These are phyloP conservation scores for Clistopyga incitator DNA, from an alignment of 2,888 invertebrate species.

Conservation along the genomic window DNA sequence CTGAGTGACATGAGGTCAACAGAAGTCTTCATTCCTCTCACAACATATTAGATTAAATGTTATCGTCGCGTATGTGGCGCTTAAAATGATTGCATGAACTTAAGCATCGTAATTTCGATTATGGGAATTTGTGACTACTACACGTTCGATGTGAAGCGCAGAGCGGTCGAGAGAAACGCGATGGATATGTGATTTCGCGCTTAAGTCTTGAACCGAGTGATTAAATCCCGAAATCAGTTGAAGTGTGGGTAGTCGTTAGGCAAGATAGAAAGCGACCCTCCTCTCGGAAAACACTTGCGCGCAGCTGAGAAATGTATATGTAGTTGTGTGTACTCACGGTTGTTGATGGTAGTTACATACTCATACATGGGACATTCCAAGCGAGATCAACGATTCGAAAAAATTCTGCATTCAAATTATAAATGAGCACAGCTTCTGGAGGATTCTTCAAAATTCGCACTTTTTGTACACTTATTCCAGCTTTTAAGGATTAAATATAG, in stretches of 20 bases:
- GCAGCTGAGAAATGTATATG: neutral
- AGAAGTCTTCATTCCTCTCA: neutral
- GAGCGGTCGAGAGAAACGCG: conserved; percentile 8
- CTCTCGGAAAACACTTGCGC: neutral
- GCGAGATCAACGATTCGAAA: neutral
- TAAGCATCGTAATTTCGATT: neutral
- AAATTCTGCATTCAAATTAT: neutral
- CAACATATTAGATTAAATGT: neutral
- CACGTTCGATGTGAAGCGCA: neutral
- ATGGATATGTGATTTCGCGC: conserved; percentile 31
- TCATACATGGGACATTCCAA: neutral
- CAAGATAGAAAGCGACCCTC: conserved; percentile 1
- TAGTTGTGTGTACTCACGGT: neutral
- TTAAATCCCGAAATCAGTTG: conserved; percentile 76
- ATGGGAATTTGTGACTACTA: conserved; percentile 7
- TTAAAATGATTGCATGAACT: conserved; percentile 1
- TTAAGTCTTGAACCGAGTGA: conserved; percentile 71
- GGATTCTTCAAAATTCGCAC: no score
- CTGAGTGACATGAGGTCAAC: neutral
- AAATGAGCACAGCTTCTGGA: no score
- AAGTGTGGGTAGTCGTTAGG: conserved; percentile 27
- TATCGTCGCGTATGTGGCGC: neutral
- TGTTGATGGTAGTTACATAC: neutral
- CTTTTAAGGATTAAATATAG: no score
- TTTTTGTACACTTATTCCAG: no score